These are phyloP conservation scores for Parauchenoglanis ngamensis DNA, from an alignment of 2,797 vertebrate species.

Conservation along the genomic window DNA sequence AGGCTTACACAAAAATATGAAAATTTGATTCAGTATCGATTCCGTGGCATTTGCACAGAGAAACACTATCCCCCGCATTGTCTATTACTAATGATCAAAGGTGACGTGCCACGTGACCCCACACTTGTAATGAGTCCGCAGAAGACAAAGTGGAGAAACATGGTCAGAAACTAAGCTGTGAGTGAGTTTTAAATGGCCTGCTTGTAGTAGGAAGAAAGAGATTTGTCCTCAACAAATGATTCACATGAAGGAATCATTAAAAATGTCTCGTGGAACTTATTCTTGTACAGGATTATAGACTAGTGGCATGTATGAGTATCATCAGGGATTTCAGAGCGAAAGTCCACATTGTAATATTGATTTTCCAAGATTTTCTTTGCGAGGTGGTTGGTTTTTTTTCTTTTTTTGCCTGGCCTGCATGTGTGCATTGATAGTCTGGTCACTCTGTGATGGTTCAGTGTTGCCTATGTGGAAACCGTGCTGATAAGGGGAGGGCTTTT, in stretches of 20 bases:
- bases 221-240: background rate
- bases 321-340: background rate
- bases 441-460: background rate
- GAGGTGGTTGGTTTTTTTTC: no score
- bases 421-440: background rate
- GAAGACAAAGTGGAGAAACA: background rate
- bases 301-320: background rate
- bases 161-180: background rate
- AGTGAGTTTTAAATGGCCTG: background rate
- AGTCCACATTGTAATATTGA: background rate
- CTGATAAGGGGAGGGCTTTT: background rate
- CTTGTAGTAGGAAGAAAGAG: background rate
- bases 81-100: background rate
- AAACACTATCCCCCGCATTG: background rate
- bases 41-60: background rate
- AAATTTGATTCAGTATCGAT: background rate
- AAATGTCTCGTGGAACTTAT: background rate
- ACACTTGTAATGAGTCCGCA: background rate
- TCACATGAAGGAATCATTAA: background rate
- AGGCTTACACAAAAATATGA: background rate
- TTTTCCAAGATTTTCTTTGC: background rate
- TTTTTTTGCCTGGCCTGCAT: background rate
- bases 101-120: background rate
- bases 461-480: background rate
- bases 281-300: background rate